Conservation (phyloP, 2,113 vertebrate species). For the Dendrocopos noguchii region DNA sequence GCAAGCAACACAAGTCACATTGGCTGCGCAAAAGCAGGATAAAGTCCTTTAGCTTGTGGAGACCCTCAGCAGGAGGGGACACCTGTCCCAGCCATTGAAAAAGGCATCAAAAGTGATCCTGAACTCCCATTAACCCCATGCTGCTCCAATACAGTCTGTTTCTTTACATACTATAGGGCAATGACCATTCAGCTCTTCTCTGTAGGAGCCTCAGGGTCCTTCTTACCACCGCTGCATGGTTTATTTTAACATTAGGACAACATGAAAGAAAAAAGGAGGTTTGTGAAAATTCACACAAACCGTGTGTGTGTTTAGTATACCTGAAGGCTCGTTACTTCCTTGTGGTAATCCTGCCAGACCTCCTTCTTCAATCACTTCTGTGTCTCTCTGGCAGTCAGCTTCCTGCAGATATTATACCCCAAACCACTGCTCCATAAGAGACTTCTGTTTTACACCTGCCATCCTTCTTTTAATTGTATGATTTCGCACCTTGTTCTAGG, state of each 20-base stretch:
- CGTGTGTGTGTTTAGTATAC: constrained; percentile 8
- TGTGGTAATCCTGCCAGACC: constrained; percentile 49
- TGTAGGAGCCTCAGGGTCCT: neutral
- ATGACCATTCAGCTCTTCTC: neutral
- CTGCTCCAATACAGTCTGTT: neutral
- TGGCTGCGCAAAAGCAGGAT: neutral
- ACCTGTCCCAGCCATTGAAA: constrained; percentile 26
- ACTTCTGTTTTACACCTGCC: constrained; percentile 69
- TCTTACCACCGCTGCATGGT: neutral
- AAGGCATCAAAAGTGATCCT: constrained; percentile 34
- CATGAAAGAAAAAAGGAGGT: constrained; percentile 54
- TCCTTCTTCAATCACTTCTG: constrained; percentile 46
- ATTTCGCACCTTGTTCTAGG: constrained; percentile 57
- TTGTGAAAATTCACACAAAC: constrained; percentile 47
- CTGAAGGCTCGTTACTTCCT: constrained; percentile 49
- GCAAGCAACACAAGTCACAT: neutral
- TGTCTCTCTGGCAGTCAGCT: constrained; percentile 48
- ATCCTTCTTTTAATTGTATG: constrained; percentile 48
- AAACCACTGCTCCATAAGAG: constrained; percentile 58
- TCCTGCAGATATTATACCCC: constrained; percentile 39
- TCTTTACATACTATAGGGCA: neutral
- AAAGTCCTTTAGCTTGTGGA: constrained; percentile 16
- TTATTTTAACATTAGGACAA: constrained; percentile 40
- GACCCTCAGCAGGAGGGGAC: constrained; percentile 37
- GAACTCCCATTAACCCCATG: constrained; percentile 44